Base-by-base conservation (phyloP, 1,140 invertebrate genomes). In the Diorhabda sublineata region DNA sequence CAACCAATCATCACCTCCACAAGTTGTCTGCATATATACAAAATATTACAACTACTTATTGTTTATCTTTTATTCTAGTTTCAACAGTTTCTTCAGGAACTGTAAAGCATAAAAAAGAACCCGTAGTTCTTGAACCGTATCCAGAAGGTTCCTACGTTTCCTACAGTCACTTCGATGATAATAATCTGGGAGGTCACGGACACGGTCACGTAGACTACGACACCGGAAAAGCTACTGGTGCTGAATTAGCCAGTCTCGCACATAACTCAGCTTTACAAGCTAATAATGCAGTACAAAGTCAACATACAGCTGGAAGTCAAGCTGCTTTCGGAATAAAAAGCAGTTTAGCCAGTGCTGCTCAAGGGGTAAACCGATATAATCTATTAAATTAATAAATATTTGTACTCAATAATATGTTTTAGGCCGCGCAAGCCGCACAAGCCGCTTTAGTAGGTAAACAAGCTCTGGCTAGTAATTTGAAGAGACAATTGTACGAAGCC, bases 381-480 rank as follows among this genome's bases (percentile, higher is more conserved):
- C 8, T 59, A 3, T 59, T 59, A n/a, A 26, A 6, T 59, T 26
- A 3, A 5, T 6, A 11, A 42, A n/a, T 59, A 11, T 2, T 11
- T 59, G 9, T 59, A 11, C 6, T 11, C 2, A 2, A 2, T 59
- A 2, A 5, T 26, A 26, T 43, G 11, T 68, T 66, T 59, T 57
- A 76, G 73, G 73, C 75, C 42, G 75, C 75, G 26, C 71, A 72
- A 61, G 74, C 75, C n/a, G 75, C 75, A 9, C 75, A 76, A 69
- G 75, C 75, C 9, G 75, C 75, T 57, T 45, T 75, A n/a, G 75
- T 76, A 5, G 75, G 75, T 26, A 75, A 75, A 71, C 75, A 75
- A 61, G 73, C 74, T 42, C 68, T 76, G 56, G 75, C 74, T 9
- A 67, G 71, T 58, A 69, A 61, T 56, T 58, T 76, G 4, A 71